These are phyloP conservation scores for Tineola bisselliella DNA, from an alignment of 2,888 invertebrate species.

Conservation along the genomic window DNA sequence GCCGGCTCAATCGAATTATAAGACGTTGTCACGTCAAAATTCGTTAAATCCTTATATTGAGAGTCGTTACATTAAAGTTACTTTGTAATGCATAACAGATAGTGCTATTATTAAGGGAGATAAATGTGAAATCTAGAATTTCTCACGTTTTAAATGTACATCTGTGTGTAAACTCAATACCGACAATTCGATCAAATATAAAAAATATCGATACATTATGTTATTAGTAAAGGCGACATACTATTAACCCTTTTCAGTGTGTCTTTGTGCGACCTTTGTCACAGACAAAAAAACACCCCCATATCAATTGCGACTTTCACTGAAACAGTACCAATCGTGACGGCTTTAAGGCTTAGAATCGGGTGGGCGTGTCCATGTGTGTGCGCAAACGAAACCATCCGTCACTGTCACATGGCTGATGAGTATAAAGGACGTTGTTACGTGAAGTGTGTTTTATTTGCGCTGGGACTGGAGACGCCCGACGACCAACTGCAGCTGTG, in stretches of 20 bases:
- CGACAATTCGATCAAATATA: not conserved
- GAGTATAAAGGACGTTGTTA: slow-evolving; percentile 1
- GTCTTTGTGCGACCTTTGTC: slow-evolving; percentile 5
- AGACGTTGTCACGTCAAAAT: too few relatives aligned
- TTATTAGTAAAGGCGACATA: not conserved
- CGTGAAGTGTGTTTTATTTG: not conserved
- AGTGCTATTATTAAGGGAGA: too few relatives aligned
- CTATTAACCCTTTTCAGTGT: slow-evolving; percentile 9
- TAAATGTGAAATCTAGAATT: too few relatives aligned
- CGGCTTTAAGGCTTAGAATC: not conserved
- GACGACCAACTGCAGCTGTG: too few relatives aligned
- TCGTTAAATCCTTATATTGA: too few relatives aligned
- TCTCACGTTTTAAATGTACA: too few relatives aligned
- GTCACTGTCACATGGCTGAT: slow-evolving; percentile 2
- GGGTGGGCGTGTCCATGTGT: not conserved
- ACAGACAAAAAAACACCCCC: slow-evolving; percentile 3
- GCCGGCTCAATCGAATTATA: too few relatives aligned
- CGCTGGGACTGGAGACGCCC: not conserved
- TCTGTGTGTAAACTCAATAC: too few relatives aligned
- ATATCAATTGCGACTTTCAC: not conserved
- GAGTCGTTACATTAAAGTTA: too few relatives aligned
- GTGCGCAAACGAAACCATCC: not conserved
- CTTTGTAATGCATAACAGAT: too few relatives aligned
- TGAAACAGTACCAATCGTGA: not conserved
- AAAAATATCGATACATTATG: slow-evolving; percentile 7